Evolutionary conservation across 2,113 vertebrate species (phyloP), one percentile per base, ranked within the genome.

Genomic region (Scophthalmus maximus): DNA sequence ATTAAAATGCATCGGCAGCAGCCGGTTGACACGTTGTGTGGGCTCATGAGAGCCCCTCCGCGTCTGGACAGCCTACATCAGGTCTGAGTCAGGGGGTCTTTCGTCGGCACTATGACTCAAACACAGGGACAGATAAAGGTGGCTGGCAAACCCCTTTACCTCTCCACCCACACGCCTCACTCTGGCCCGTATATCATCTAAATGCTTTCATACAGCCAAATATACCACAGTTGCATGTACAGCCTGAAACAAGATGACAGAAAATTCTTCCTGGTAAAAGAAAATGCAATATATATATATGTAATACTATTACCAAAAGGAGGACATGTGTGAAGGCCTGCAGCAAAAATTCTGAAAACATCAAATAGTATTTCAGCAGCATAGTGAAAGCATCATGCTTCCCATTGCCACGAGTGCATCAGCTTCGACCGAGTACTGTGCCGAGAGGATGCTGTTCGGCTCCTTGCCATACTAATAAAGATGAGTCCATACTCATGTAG

Each of bases 1-100:
- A 86, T 90, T 87, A 84, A 82, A 84, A 87, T 87, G 85, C 72
- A 87, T 84, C 68, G 68, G 49, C 50, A 67, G 76, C 67, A 30
- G 53, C 74, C 20, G 32, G n/a, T 71, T 80, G 75, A 73, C 76
- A 67, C 73, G 51, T 11, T 82, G 82, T 89, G 88, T 92, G 79
- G 90, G 88, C 79, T 77, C 57, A 27, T 61, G 78, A 88, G 78
- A 87, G 86, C 81, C 46, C 64, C 44, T 61, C 56, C 42, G 36
- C 5, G 60, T 87, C 82, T 83, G 76, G 82, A 57, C 73, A 78
- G 46, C 73, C 69, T 46, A 79, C 85, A 88, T 83, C 77, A 80
- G 79, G 73, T 78, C 72, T 85, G 85, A 88, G 78, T 90, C 81
- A 84, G 71, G 73, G 64, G 64, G 53, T 59, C 75, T 78, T 79